phyloP scores from a whole-genome alignment of 2,888 invertebrate genomes.

The Dasysyrphus tricinctus region DNA sequence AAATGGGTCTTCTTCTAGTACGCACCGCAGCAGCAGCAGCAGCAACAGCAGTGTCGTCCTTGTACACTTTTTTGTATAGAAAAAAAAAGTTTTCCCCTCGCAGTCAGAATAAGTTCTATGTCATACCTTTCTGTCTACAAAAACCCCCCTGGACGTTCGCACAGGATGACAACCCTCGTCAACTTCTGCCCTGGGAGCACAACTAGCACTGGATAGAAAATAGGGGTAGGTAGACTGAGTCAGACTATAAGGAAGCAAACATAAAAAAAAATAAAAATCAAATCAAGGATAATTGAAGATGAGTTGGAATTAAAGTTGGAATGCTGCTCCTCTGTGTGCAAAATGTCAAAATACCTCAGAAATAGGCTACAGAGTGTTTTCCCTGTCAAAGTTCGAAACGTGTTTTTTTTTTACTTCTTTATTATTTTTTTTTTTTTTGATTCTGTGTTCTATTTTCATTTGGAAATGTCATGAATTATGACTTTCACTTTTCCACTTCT shows the following conservation, averaged over 20 bases:
- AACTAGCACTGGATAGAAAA: not conserved
- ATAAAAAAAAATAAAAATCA: conserved; percentile 54
- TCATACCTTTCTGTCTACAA: conserved; percentile 58
- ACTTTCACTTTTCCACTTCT: conserved; percentile 70
- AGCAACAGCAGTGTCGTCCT: conserved; percentile 21
- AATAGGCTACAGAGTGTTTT: conserved; percentile 40
- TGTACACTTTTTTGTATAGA: conserved; percentile 12
- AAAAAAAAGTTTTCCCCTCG: conserved; percentile 18
- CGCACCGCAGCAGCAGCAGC: not conserved
- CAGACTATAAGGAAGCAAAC: conserved; percentile 11
- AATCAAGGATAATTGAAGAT: conserved; percentile 75
- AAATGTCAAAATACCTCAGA: conserved; percentile 65
- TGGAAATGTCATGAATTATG: conserved; percentile 70
- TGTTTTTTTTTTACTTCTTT: not conserved
- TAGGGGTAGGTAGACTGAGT: not conserved
- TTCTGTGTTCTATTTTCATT: conserved; percentile 48
- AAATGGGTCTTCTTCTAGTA: conserved; percentile 17
- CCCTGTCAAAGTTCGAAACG: conserved; percentile 39
- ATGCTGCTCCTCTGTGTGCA: conserved; percentile 27
- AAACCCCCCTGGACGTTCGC: not conserved
- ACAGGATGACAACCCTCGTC: conserved; percentile 64
- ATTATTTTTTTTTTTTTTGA: not conserved
- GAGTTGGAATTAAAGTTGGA: conserved; percentile 71
- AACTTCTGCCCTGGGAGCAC: conserved; percentile 23
- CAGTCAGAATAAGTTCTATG: conserved; percentile 45